Conservation (phyloP, 2,888 invertebrate genomes). For the Iphiclides podalirius region DNA sequence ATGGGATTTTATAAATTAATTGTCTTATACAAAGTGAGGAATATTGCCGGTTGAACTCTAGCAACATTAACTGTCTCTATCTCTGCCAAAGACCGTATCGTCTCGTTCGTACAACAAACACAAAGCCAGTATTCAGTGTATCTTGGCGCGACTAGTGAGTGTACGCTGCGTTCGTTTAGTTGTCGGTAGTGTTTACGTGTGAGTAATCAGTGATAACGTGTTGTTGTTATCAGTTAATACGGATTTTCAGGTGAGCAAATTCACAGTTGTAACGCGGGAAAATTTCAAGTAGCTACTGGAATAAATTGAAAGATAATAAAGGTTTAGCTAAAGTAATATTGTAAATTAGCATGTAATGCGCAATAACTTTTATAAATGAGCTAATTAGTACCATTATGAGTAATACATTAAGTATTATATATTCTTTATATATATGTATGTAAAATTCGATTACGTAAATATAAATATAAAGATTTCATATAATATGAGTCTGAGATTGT, state of each 20-base stretch:
- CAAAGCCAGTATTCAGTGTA: conserved; percentile 15
- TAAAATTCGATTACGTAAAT: too few species aligned
- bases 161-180: background rate
- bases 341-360: too few species aligned
- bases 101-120: conserved; percentile 9
- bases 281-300: background rate
- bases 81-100: conserved; percentile 25
- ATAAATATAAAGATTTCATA: too few species aligned
- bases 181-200: conserved; percentile 46
- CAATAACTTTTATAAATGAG: background rate
- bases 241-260: conserved; percentile 8
- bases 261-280: background rate
- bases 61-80: conserved; percentile 11
- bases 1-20: background rate
- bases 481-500: too few species aligned
- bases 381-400: background rate
- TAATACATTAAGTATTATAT: too few species aligned
- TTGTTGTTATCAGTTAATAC: conserved; percentile 14
- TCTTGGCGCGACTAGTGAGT: background rate
- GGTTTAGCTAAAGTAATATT: too few species aligned
- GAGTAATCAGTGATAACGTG: conserved; percentile 62
- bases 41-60: background rate
- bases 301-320: too few species aligned
- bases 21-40: background rate
- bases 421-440: too few species aligned